Percentiles rank a stretch among this genome's conserved stretches.
These are phyloP conservation scores for Lerema accius DNA, from an alignment of 1,140 invertebrate genomes.

Conservation along the genomic window DNA sequence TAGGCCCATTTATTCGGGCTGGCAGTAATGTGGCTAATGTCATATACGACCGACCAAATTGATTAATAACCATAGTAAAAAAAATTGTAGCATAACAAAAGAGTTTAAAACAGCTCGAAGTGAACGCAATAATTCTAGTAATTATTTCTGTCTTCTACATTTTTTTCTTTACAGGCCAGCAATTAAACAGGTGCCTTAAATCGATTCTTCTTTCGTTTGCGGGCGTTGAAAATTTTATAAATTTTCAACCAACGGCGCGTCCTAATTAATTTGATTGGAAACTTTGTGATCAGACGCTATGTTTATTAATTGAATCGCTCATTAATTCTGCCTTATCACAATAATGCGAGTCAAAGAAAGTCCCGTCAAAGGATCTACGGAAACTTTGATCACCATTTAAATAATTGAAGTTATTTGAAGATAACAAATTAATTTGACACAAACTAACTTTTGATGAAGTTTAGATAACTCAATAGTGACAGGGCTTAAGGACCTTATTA, in stretches of 20 bases:
- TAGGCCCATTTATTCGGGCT: no score
- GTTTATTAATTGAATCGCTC: slow-evolving; percentile 33
- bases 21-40: no score
- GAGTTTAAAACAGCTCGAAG: no score
- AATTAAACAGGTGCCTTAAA: slow-evolving; percentile 6
- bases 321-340: slow-evolving; percentile 10
- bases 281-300: slow-evolving; percentile 36
- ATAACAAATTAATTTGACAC: slow-evolving; percentile 5
- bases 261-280: slow-evolving; percentile 52
- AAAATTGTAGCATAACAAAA: no score
- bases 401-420: slow-evolving; percentile 3
- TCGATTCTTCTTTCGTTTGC: slow-evolving; percentile 30
- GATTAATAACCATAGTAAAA: no score
- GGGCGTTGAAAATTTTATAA: slow-evolving; percentile 33
- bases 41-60: no score
- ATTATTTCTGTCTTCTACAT: no score
- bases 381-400: slow-evolving; percentile 10
- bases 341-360: slow-evolving; percentile 14
- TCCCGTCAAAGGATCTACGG: slow-evolving; percentile 3
- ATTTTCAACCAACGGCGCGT: slow-evolving; percentile 35
- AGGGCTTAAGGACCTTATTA: no score
- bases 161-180: not conserved
- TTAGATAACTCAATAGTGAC: no score
- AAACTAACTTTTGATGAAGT: not conserved
- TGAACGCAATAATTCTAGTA: no score